phyloP scores from a whole-genome alignment of 2,888 invertebrate species.

The Drosophila austrosaltans region DNA sequence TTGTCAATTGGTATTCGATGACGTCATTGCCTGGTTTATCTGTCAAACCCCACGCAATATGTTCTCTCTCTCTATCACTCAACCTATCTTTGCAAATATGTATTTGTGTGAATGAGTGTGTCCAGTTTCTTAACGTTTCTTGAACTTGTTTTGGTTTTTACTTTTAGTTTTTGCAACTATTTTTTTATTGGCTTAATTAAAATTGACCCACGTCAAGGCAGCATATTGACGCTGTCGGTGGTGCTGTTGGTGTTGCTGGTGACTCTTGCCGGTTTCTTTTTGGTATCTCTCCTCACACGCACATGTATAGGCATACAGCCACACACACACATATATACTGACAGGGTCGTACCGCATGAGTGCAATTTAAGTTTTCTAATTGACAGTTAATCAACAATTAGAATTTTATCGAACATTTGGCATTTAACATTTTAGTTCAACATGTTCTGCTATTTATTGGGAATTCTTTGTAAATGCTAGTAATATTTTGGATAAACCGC shows the following conservation, averaged over 20 bases:
- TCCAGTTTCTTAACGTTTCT: slow-evolving; percentile 41
- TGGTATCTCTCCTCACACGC: slow-evolving; percentile 19
- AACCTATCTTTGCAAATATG: slow-evolving; percentile 35
- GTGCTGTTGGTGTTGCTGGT: slow-evolving; percentile 10
- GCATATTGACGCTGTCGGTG: slow-evolving; percentile 17
- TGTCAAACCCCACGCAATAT: slow-evolving; percentile 57
- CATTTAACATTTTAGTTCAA: no score
- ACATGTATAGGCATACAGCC: neutral
- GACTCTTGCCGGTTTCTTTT: slow-evolving; percentile 30
- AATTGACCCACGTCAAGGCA: slow-evolving; percentile 53
- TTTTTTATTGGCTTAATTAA: slow-evolving; percentile 42
- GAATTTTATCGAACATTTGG: no score
- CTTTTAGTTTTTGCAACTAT: slow-evolving; percentile 50
- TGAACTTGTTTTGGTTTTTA: slow-evolving; percentile 56
- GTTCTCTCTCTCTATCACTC: neutral
- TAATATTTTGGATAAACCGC: no score
- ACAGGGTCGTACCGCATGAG: neutral
- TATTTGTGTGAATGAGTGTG: slow-evolving; percentile 31
- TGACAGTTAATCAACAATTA: neutral
- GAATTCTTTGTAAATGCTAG: no score
- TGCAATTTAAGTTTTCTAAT: neutral
- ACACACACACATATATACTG: neutral
- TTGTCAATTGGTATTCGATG: slow-evolving; percentile 49
- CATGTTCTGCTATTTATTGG: no score
- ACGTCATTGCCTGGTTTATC: slow-evolving; percentile 65